A percentile compares a stretch with the other conserved stretches of the same genome.
phyloP scores from a whole-genome alignment of 2,797 vertebrate genomes.

The Erethizon dorsatum region DNA sequence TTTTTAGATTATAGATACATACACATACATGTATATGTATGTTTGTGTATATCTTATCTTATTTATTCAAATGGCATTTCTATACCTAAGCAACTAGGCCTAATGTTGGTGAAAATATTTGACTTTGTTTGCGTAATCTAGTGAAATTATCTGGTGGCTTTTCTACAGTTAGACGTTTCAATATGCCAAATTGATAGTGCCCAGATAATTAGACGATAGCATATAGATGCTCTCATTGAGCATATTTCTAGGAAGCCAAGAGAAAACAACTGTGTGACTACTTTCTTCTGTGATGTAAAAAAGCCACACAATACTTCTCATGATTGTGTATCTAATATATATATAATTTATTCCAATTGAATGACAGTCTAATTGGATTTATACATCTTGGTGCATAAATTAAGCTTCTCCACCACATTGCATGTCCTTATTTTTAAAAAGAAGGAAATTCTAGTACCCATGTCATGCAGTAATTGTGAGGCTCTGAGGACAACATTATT shows the following conservation, averaged over 20 bases:
- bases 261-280: not conserved
- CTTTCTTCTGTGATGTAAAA: not conserved
- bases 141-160: conserved; percentile 1
- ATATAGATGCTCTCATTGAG: not conserved
- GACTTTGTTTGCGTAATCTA: conserved; percentile 19
- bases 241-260: not conserved
- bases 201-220: not conserved
- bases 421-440: not conserved
- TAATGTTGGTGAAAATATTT: conserved; percentile 35
- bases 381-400: not conserved
- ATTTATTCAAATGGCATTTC: not conserved
- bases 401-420: not conserved
- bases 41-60: not conserved
- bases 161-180: not conserved
- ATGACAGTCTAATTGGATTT: not conserved
- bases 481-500: not conserved
- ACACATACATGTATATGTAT: not conserved
- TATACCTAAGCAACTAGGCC: not conserved
- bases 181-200: not conserved
- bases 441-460: not conserved
- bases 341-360: conserved; percentile 26
- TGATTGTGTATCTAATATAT: not conserved
- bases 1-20: not conserved
- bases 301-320: not conserved
- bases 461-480: not conserved